A percentile compares a stretch with the other conserved stretches of the same genome.
Conservation (phyloP, 2,113 vertebrate genomes). For the Pangasianodon hypophthalmus region DNA sequence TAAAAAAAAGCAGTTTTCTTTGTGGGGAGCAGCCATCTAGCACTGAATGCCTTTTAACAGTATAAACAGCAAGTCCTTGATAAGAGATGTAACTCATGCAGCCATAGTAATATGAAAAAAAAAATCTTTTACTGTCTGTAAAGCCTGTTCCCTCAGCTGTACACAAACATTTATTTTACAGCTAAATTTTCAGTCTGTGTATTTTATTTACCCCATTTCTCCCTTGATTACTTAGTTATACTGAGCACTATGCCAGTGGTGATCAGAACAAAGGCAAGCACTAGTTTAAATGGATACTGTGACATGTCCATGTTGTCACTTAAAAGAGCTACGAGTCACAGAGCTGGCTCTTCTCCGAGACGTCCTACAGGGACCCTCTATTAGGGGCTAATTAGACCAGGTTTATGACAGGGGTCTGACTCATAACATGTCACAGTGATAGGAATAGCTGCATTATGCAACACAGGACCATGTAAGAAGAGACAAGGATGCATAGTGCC, state of each 20-base stretch:
- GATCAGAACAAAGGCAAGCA: neutral
- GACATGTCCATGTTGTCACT: neutral
- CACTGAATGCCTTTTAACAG: neutral
- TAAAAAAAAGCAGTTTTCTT: neutral
- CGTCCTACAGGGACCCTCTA: neutral
- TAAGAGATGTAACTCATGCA: neutral
- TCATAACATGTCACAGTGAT: constrained; percentile 20
- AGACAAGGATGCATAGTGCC: neutral
- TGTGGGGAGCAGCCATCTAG: neutral
- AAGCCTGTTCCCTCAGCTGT: neutral
- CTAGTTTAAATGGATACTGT: neutral
- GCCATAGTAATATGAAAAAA: neutral
- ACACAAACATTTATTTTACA: neutral
- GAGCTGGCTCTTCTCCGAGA: neutral
- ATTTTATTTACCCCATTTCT: neutral
- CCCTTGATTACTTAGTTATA: neutral
- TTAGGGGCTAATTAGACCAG: neutral
- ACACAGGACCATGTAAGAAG: neutral
- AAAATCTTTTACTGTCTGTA: neutral
- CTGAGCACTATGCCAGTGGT: neutral
- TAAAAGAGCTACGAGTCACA: neutral
- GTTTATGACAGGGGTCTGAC: constrained; percentile 5
- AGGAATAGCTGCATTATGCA: constrained; percentile 28
- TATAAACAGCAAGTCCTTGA: neutral
- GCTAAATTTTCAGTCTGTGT: neutral